Conservation (phyloP, 2,888 invertebrate genomes). For the Frankliniella intonsa region DNA sequence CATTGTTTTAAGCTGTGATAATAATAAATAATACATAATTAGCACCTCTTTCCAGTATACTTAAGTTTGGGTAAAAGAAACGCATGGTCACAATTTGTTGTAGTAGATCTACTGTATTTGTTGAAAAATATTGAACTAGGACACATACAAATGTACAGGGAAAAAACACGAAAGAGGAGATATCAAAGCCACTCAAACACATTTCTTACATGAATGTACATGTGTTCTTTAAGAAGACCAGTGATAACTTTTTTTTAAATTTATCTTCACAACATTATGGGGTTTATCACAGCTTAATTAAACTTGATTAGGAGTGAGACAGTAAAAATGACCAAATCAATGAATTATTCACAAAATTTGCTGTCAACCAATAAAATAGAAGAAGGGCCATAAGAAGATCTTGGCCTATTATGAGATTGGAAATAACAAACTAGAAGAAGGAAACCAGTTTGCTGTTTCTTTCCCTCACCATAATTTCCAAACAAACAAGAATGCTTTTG, state of each 20-base stretch:
- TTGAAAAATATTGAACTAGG: background rate
- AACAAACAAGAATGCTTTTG: background rate
- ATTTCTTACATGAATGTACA: background rate
- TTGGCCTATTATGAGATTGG: background rate
- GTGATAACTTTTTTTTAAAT: background rate
- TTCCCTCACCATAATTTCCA: background rate
- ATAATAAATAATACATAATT: background rate
- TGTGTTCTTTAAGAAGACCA: background rate
- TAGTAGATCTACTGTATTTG: background rate
- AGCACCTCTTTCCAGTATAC: background rate
- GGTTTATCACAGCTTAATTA: conserved; percentile 23
- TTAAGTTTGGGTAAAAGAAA: no score
- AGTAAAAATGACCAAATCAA: background rate
- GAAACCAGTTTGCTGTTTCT: background rate
- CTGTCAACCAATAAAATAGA: background rate
- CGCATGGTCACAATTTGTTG: no score
- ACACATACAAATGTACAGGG: background rate
- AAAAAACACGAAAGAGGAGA: background rate
- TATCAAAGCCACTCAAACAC: background rate
- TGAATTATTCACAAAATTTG: background rate
- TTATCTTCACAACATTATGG: background rate
- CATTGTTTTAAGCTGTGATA: background rate
- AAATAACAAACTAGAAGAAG: background rate
- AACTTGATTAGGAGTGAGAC: background rate
- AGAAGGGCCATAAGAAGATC: background rate